These are phyloP conservation scores for Tyrannus savana DNA, from an alignment of 2,113 vertebrate genomes.

Conservation along the genomic window DNA sequence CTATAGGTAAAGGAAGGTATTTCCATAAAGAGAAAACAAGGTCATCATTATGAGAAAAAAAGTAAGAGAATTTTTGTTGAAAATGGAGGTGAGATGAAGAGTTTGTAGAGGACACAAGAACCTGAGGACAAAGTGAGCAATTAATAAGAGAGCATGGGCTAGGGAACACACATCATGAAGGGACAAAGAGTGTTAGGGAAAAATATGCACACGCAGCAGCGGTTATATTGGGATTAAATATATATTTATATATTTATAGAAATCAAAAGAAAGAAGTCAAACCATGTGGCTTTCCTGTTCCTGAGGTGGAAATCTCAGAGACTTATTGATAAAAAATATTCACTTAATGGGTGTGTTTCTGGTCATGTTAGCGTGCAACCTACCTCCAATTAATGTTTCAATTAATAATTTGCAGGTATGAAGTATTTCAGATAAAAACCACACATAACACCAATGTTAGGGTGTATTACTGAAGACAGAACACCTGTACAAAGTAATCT, in stretches of 20 bases:
- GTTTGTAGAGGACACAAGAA: background rate
- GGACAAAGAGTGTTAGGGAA: background rate
- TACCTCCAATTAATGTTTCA: background rate
- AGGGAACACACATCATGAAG: background rate
- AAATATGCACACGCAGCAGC: background rate
- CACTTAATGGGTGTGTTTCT: background rate
- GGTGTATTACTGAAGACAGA: background rate
- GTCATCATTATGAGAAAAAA: background rate
- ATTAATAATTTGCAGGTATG: background rate
- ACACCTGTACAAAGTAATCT: background rate
- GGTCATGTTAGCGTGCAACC: background rate
- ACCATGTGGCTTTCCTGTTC: background rate
- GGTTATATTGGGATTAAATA: background rate
- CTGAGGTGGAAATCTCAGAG: background rate
- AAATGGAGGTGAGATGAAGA: background rate
- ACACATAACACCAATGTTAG: rapidly evolving
- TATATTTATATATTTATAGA: too few relatives aligned
- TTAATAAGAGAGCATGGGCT: background rate
- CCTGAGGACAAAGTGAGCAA: background rate
- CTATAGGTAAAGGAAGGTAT: background rate
- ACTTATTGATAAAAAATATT: background rate
- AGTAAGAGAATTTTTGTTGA: background rate
- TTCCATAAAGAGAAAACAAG: background rate
- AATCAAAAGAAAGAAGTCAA: background rate
- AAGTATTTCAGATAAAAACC: background rate